These are phyloP conservation scores for Perdita meconis DNA, from an alignment of 2,888 invertebrate species.

Conservation along the genomic window DNA sequence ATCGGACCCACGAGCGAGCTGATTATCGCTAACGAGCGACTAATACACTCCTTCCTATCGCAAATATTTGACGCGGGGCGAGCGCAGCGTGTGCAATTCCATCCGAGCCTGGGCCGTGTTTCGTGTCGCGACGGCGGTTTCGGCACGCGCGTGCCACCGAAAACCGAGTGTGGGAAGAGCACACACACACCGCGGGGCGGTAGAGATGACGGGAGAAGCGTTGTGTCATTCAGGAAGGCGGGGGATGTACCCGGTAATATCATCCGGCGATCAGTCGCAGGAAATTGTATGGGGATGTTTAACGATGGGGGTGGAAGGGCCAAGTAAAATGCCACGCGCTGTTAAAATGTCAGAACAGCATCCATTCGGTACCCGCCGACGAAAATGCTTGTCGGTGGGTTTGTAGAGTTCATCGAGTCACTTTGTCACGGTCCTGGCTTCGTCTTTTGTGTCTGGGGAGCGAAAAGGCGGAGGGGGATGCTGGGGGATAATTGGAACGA, in stretches of 20 bases:
- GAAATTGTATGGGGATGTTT: slow-evolving; percentile 77
- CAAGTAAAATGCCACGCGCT: slow-evolving; percentile 79
- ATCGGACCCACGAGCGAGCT: neutral
- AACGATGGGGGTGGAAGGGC: slow-evolving; percentile 68
- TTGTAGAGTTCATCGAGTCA: slow-evolving; percentile 54
- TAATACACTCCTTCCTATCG: slow-evolving; percentile 17
- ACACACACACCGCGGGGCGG: slow-evolving; percentile 64
- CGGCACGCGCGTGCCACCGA: slow-evolving; percentile 58
- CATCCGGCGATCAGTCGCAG: slow-evolving; percentile 70
- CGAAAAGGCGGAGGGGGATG: slow-evolving; percentile 51
- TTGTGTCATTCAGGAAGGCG: slow-evolving; percentile 76
- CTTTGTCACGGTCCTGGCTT: slow-evolving; percentile 58
- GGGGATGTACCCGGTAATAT: slow-evolving; percentile 77
- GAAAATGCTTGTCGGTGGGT: neutral
- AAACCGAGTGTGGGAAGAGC: slow-evolving; percentile 78
- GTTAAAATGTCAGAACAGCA: slow-evolving; percentile 79
- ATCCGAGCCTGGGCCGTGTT: slow-evolving; percentile 49
- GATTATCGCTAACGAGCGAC: slow-evolving; percentile 33
- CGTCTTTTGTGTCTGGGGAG: slow-evolving; percentile 20
- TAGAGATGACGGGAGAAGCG: slow-evolving; percentile 62
- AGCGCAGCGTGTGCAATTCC: slow-evolving; percentile 53
- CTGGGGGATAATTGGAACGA: neutral
- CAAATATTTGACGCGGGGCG: slow-evolving; percentile 61
- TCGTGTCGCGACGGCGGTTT: slow-evolving; percentile 40
- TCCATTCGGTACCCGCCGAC: slow-evolving; percentile 72